Percentiles rank a stretch among this genome's conserved stretches.
phyloP scores from a whole-genome alignment of 30 jellyfish, hydroid and myxozoan genomes.

The Pseudorhiza aurosa region DNA sequence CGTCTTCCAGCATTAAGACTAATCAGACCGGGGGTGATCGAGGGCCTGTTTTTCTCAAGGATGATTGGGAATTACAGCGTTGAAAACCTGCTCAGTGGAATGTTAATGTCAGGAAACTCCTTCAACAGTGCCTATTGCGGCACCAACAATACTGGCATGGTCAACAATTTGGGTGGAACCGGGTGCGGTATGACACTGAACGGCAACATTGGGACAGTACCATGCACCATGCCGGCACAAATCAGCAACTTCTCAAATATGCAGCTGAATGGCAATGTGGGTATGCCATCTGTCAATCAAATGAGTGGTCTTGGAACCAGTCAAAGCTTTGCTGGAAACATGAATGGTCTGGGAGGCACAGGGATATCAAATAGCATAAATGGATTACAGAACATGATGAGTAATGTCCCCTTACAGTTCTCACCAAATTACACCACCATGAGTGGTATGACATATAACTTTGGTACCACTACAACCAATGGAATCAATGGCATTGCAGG shows the following conservation, averaged over 20 bases:
- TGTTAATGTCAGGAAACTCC: constrained; percentile 79
- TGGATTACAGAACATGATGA: constrained; percentile 62
- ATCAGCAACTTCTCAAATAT: constrained; percentile 44
- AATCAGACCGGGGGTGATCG: constrained; percentile 86
- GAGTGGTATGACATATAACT: constrained; percentile 65
- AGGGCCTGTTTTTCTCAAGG: constrained; percentile 82
- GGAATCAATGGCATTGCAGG: constrained; percentile 74
- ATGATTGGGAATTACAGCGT: constrained; percentile 92
- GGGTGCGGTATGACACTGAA: constrained; percentile 64
- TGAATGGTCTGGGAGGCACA: constrained; percentile 22
- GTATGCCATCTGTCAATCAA: constrained; percentile 66
- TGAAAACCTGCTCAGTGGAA: constrained; percentile 84
- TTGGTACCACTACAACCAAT: constrained; percentile 25
- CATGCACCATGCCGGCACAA: constrained; percentile 65
- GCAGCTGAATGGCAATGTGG: constrained; percentile 71
- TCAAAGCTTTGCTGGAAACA: constrained; percentile 37
- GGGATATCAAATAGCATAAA: constrained; percentile 19
- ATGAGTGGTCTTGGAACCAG: constrained; percentile 48
- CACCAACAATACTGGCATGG: constrained; percentile 62
- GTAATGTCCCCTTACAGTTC: constrained; percentile 66
- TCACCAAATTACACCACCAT: constrained; percentile 68
- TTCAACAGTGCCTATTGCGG: constrained; percentile 65
- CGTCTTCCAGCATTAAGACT: constrained; percentile 94
- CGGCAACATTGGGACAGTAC: constrained; percentile 50
- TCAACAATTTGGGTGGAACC: constrained; percentile 17